Base-by-base conservation (phyloP, 2,113 vertebrate species). In the Oophaga pumilio region DNA sequence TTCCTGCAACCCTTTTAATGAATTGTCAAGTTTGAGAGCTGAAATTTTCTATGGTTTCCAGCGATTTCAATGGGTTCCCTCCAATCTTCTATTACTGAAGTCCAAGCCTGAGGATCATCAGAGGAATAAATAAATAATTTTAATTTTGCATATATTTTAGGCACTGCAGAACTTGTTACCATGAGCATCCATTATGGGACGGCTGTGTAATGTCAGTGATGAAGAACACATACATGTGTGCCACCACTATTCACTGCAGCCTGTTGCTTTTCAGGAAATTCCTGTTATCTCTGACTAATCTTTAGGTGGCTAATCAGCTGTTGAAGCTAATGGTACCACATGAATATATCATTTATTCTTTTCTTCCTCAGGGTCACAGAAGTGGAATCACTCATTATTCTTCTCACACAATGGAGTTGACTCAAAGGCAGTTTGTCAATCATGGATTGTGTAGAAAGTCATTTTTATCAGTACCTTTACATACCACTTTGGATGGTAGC, bases 291-390 rank as follows among this genome's bases (percentile, higher is more conserved):
- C 62, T 64, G 79, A 82, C 57, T 62, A 64, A 82, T 82, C 57
- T 64, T 82, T 82, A 82, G 59, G 33, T 82, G 79, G 79, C 79
- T 82, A 82, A 82, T 82, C 79, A 82, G 57, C 57, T 82, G 79
- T 60, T 64, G 79, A 82, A 59, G 59, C 59, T 64, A 82, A 82
- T 82, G 11, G 79, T 62, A 64, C 0, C 59, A 64, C 79, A 64
- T 82, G 79, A 81, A 82, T 82, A 62, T 62, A 82, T 82, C 26
- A 82, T 82, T 82, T 81, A 60, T 81, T 82, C 79, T 82, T 64
- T 49, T 24, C 59, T 62, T 82, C 59, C 79, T 82, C 79, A n/a
- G 79, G 79, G 79, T 82, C 57, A 82, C 79, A 60, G 28, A 82
- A 82, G 57, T 82, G 79, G 59, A 82, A 59, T 33, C 79, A 64